These are phyloP conservation scores for Triplophysa bombifrons DNA, from an alignment of 2,797 vertebrate species.

Conservation along the genomic window DNA sequence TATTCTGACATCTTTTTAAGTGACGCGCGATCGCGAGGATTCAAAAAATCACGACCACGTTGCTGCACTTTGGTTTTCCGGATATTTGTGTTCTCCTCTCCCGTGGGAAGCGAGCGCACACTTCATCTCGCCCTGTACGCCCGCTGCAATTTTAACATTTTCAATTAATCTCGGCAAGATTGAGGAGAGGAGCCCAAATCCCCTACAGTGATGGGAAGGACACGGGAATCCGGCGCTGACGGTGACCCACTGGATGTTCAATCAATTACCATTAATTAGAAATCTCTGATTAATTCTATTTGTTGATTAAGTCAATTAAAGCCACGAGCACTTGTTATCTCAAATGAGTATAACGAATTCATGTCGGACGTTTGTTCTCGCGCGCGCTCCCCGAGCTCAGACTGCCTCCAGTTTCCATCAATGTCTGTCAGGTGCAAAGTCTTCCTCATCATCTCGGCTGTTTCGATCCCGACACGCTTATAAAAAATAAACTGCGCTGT, in stretches of 20 bases:
- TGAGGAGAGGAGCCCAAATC: conserved; percentile 49
- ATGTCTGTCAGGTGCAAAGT: conserved; percentile 48
- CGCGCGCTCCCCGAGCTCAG: conserved; percentile 67
- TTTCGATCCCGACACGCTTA: not conserved
- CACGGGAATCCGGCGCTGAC: conserved; percentile 59
- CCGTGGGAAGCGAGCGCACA: conserved; percentile 51
- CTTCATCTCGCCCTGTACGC: conserved; percentile 45
- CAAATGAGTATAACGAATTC: conserved; percentile 80
- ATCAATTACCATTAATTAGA: conserved; percentile 85
- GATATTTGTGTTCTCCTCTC: conserved; percentile 54
- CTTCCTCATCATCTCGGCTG: conserved; percentile 34
- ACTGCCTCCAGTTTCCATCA: conserved; percentile 64
- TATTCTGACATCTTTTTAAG: conserved; percentile 47
- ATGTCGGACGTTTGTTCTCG: conserved; percentile 73
- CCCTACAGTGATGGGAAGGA: conserved; percentile 59
- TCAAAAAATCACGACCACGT: conserved; percentile 40
- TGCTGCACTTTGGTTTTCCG: conserved; percentile 51
- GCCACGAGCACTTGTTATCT: conserved; percentile 80
- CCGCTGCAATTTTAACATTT: conserved; percentile 60
- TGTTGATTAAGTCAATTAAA: conserved; percentile 87
- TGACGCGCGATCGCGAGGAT: conserved; percentile 39
- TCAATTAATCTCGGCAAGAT: conserved; percentile 59
- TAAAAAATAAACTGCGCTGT: not conserved
- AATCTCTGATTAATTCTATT: conserved; percentile 86
- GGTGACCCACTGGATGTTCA: conserved; percentile 81